phyloP scores from a whole-genome alignment of 2,888 invertebrate genomes.

The Isoperla grammatica region DNA sequence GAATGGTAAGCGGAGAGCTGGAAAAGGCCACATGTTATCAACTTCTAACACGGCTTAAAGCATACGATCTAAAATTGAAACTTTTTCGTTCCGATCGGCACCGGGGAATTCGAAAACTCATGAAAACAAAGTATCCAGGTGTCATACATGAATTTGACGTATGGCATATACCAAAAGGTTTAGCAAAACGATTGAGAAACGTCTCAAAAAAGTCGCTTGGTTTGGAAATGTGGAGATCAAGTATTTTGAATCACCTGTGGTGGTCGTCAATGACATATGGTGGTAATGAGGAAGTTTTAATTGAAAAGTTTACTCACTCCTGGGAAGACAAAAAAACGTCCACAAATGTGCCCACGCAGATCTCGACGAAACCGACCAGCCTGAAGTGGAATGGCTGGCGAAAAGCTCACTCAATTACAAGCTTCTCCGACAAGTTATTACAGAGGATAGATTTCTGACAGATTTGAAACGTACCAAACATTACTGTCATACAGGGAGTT shows the following conservation, averaged over 20 bases:
- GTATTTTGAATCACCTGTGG: background rate
- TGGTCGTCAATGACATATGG: conserved; percentile 2
- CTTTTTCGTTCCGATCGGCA: too few species aligned
- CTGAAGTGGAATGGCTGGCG: background rate
- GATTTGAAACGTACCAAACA: background rate
- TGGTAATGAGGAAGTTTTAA: background rate
- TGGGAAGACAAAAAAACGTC: background rate
- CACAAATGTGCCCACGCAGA: conserved; percentile 2
- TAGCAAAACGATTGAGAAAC: background rate
- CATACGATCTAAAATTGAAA: background rate
- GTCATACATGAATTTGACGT: too few species aligned
- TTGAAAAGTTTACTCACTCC: background rate
- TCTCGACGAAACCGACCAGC: background rate
- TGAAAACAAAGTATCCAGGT: too few species aligned
- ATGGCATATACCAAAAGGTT: too few species aligned
- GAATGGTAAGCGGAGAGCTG: background rate
- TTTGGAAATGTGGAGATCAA: background rate
- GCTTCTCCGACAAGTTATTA: background rate
- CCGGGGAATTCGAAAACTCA: too few species aligned
- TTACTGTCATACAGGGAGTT: conserved; percentile 3
- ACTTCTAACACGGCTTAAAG: background rate
- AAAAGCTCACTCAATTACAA: background rate
- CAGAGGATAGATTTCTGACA: background rate
- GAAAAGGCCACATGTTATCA: background rate
- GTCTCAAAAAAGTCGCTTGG: background rate